Evolutionary conservation across 2,113 vertebrate genomes (phyloP).

Genomic region (Suncus etruscus): DNA sequence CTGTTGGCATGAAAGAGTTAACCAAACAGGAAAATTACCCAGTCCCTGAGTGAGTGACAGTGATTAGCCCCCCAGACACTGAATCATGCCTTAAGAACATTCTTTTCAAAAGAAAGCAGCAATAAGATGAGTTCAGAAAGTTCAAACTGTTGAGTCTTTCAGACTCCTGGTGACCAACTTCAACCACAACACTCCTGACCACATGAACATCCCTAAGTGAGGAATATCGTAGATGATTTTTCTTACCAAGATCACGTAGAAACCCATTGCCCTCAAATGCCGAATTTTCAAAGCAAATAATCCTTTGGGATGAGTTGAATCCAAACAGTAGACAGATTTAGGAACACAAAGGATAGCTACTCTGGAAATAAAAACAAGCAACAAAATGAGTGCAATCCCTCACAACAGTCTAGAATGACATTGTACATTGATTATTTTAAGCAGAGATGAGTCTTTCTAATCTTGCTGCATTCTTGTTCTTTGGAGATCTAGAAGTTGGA

Average conservation of each 20-base stretch:
- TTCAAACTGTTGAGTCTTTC: neutral
- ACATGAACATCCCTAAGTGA: neutral
- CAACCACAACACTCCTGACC: neutral
- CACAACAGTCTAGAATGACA: too few relatives aligned
- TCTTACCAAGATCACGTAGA: conserved; percentile 92
- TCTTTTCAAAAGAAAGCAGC: conserved; percentile 43
- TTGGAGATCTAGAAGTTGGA: neutral
- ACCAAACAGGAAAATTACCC: conserved; percentile 7
- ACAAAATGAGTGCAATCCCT: neutral
- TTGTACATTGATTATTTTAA: too few relatives aligned
- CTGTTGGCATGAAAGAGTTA: neutral
- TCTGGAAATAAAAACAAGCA: conserved; percentile 83
- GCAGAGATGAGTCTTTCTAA: neutral
- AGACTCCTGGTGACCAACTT: neutral
- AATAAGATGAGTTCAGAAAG: neutral
- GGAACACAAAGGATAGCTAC: conserved; percentile 90
- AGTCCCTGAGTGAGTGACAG: neutral
- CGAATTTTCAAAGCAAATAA: conserved; percentile 90
- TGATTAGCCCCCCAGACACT: neutral
- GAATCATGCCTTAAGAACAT: neutral
- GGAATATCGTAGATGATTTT: conserved; percentile 24
- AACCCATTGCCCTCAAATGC: conserved; percentile 92
- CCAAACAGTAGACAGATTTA: conserved; percentile 87
- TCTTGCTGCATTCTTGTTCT: neutral
- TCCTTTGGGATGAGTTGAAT: conserved; percentile 88